Evolutionary conservation across 2,113 vertebrate genomes (phyloP).

Genomic region (Dipodomys stephensi): DNA sequence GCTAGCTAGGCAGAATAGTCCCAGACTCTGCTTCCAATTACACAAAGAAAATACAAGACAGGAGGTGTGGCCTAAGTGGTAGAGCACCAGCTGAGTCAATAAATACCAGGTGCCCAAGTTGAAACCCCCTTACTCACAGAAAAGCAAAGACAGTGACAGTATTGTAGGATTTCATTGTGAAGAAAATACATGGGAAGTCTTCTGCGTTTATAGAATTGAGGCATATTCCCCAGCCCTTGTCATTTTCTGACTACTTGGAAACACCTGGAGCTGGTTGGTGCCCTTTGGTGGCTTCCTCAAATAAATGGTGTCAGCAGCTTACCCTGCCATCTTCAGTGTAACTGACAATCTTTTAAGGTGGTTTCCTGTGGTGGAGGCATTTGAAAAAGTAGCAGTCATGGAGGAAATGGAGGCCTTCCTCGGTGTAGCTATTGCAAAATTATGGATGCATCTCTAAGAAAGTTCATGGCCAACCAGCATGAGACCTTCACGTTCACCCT

Average conservation of each 20-base stretch:
- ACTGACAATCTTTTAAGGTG: neutral
- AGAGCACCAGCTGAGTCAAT: no score
- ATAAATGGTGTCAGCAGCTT: neutral
- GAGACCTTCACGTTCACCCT: neutral
- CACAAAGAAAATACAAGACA: no score
- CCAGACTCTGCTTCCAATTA: no score
- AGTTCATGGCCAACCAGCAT: neutral
- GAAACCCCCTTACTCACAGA: no score
- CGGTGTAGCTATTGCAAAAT: conserved; percentile 29
- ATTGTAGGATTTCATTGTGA: neutral
- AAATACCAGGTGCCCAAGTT: no score
- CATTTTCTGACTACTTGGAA: neutral
- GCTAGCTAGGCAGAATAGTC: no score
- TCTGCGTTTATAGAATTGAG: neutral
- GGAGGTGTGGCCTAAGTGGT: no score
- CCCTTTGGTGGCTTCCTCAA: neutral
- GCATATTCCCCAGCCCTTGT: neutral
- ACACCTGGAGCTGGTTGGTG: neutral
- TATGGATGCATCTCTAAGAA: neutral
- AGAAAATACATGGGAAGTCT: neutral
- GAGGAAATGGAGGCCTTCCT: conserved; percentile 8
- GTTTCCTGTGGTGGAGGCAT: conserved; percentile 3
- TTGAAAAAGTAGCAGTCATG: conserved; percentile 50
- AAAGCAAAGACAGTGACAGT: neutral
- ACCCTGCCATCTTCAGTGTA: neutral